Base-by-base conservation (phyloP, 2,888 invertebrate genomes). In the Drosophila affinis region DNA sequence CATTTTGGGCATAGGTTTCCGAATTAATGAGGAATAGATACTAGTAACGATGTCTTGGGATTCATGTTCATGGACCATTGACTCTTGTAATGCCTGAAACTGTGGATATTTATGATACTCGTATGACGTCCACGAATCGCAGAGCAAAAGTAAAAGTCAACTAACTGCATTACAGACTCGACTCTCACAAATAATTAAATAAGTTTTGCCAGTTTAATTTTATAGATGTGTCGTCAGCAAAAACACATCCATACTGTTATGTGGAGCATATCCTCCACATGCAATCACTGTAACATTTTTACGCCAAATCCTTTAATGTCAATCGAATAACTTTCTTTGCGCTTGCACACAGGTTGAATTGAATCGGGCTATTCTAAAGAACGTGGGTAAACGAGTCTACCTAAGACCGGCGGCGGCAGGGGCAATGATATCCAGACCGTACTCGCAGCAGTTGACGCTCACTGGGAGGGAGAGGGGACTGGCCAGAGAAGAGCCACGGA, bases 321-420 rank as follows among this genome's bases (percentile, higher is more conserved):
- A 80, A 83, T 27, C 44, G 55, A 67, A 65, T 80, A 46, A 24
- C 65, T 75, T 63, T 70, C 58, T 76, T 62, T 48, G 48, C 52
- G 21, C 48, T 39, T 69, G 46, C 57, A 32, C 57, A 61, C 77
- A 94, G 93, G 94, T 94, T 65, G 94, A 94, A 87, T 94, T 95
- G 81, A 97, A 97, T 93, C 93, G 96, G 65, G 94, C 95, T 77
- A 94, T 96, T 89, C 92, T 97, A 85, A 95, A 95, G 90, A 95
- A 94, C 77, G 95, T 97, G 77, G 97, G 97, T 82, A 97, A 97
- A 92, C 94, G 97, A 91, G 81, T 83, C 57, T 61, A 77, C 32
- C 55, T 73, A 27, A 75, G 72, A 12, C 59, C 62, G 12, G 18
- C 47, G 48, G 24, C 75, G 18, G 27, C 65, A 7, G 56, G 21